These are phyloP conservation scores for Emydocephalus ijimae DNA, from an alignment of 2,113 vertebrate species.

Conservation along the genomic window DNA sequence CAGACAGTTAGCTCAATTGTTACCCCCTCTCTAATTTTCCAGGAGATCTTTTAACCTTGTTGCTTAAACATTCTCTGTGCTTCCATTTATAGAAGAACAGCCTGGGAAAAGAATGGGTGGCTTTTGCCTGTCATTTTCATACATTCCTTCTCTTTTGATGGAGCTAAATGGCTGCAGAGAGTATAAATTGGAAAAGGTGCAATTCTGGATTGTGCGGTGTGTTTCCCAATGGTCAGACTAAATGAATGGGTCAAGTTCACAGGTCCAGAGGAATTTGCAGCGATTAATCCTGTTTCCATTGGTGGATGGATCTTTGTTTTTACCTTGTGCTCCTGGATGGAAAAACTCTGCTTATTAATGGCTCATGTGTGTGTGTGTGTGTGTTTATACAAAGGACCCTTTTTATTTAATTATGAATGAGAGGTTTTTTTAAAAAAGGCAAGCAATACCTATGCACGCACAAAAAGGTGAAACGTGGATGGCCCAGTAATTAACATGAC, in stretches of 20 bases:
- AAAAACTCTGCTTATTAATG: conserved; percentile 29
- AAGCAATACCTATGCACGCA: neutral
- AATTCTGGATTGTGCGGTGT: conserved; percentile 53
- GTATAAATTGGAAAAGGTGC: conserved; percentile 65
- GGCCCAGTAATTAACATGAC: neutral
- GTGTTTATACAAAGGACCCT: conserved; percentile 27
- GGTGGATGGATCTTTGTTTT: conserved; percentile 29
- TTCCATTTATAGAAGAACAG: conserved; percentile 74
- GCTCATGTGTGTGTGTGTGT: conserved; percentile 2
- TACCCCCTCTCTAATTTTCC: conserved; percentile 45
- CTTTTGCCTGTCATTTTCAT: conserved; percentile 77
- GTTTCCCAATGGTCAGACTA: conserved; percentile 54
- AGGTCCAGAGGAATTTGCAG: conserved; percentile 52
- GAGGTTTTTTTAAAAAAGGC: neutral
- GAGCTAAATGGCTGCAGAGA: conserved; percentile 68
- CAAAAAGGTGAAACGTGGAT: neutral
- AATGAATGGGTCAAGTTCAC: conserved; percentile 51
- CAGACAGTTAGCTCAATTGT: neutral
- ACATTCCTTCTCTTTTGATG: conserved; percentile 70
- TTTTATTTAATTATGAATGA: conserved; percentile 47
- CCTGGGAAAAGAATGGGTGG: conserved; percentile 68
- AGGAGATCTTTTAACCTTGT: conserved; percentile 43
- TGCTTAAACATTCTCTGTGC: conserved; percentile 56
- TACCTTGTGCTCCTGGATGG: conserved; percentile 19
- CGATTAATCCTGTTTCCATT: conserved; percentile 61